Evolutionary conservation across 1,140 invertebrate species (phyloP).

Genomic region (Nixonia krombeini): DNA sequence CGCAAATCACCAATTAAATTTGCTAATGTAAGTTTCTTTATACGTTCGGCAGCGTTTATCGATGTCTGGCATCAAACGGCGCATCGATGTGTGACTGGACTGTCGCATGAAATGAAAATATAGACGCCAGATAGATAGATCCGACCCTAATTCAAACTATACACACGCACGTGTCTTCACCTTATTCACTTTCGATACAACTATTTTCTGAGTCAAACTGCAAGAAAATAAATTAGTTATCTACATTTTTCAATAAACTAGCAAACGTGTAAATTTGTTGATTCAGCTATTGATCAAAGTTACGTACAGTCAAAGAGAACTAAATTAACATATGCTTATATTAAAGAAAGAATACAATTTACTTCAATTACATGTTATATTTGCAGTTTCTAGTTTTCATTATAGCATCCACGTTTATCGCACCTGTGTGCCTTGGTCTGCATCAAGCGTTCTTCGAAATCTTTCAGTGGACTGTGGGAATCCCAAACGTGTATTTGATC

Average conservation of each 20-base stretch:
- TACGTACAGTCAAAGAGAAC: too few relatives aligned
- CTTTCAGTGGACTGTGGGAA: slow-evolving; percentile 32
- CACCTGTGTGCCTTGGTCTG: slow-evolving; percentile 19
- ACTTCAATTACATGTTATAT: too few relatives aligned
- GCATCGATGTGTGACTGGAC: too few relatives aligned
- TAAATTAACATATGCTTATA: too few relatives aligned
- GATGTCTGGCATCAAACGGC: slow-evolving; percentile 60
- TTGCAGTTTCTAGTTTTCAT: not conserved
- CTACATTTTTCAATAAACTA: too few relatives aligned
- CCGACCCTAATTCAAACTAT: slow-evolving; percentile 50
- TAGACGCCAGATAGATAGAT: too few relatives aligned
- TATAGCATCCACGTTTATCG: slow-evolving; percentile 19
- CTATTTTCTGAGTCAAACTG: slow-evolving; percentile 10
- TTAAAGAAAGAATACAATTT: too few relatives aligned
- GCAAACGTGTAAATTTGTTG: too few relatives aligned
- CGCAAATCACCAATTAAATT: slow-evolving; percentile 62
- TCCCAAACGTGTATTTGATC: slow-evolving; percentile 47
- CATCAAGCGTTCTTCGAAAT: slow-evolving; percentile 31
- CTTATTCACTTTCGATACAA: slow-evolving; percentile 34
- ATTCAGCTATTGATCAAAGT: too few relatives aligned
- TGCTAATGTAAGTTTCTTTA: slow-evolving; percentile 64
- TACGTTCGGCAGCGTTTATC: slow-evolving; percentile 67
- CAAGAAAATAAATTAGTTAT: not conserved
- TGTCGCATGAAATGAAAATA: slow-evolving; percentile 54
- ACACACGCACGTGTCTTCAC: slow-evolving; percentile 33